phyloP scores from a whole-genome alignment of 1,140 invertebrate species.

The Drosophila kurseongensis region DNA sequence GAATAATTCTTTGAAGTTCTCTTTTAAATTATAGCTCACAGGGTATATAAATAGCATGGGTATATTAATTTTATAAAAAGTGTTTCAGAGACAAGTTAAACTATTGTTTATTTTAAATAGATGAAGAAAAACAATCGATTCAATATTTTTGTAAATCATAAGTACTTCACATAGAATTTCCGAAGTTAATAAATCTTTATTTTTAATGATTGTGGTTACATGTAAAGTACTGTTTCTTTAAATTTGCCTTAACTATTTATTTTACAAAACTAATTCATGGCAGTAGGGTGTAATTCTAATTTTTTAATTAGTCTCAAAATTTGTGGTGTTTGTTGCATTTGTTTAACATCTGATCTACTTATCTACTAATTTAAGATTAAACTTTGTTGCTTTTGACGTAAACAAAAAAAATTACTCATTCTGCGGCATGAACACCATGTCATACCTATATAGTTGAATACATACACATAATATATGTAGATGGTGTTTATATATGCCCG shows the following conservation, averaged over 20 bases:
- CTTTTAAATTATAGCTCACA: background rate
- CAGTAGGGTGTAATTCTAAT: background rate
- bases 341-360: constrained; percentile 26
- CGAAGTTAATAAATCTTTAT: no score
- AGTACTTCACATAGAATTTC: no score
- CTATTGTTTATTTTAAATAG: no score
- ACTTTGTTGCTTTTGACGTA: constrained; percentile 44
- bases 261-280: no score
- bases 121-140: no score
- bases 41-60: background rate
- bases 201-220: no score
- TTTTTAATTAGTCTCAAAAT: background rate
- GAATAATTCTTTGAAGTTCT: constrained; percentile 21
- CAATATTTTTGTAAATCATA: no score
- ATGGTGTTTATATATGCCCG: constrained; percentile 1
- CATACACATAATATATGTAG: constrained; percentile 5
- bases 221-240: no score
- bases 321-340: constrained; percentile 12
- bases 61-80: background rate
- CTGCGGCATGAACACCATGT: constrained; percentile 40
- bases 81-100: no score
- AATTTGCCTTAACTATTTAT: no score
- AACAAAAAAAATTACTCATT: constrained; percentile 54
- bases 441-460: constrained; percentile 26
- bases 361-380: constrained; percentile 43